Conservation (phyloP, 2,888 invertebrate species). For the Siphlonurus alternatus region DNA sequence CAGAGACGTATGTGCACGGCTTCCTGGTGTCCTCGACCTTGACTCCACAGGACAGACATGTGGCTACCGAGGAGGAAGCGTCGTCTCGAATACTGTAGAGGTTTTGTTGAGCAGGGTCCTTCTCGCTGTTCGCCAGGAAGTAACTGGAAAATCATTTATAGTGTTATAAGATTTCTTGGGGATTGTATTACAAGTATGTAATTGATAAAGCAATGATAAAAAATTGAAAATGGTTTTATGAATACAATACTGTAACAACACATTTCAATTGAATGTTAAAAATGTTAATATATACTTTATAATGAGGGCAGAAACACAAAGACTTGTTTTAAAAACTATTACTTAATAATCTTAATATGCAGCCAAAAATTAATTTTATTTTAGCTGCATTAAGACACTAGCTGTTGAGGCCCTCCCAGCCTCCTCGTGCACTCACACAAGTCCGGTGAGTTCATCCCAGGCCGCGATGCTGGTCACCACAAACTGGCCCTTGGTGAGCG, state of each 20-base stretch:
- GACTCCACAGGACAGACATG: conserved; percentile 61
- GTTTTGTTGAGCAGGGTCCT: conserved; percentile 62
- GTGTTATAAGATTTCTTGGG: neutral
- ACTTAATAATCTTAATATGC: no score
- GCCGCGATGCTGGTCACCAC: conserved; percentile 55
- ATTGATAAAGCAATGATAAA: no score
- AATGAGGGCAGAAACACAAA: no score
- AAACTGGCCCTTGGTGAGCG: conserved; percentile 43
- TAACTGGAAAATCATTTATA: conserved; percentile 46
- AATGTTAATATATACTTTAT: no score
- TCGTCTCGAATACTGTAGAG: conserved; percentile 51
- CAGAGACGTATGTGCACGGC: conserved; percentile 47
- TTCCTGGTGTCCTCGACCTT: conserved; percentile 15
- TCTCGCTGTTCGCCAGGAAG: conserved; percentile 62
- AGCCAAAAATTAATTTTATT: no score
- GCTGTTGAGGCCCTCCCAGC: no score
- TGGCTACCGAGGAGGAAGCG: conserved; percentile 21
- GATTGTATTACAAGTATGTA: neutral
- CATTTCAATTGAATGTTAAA: no score
- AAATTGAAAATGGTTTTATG: no score
- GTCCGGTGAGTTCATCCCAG: conserved; percentile 47
- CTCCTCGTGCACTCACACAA: conserved; percentile 43
- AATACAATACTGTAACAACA: no score
- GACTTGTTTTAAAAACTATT: no score
- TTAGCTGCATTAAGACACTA: no score